Base-by-base conservation (phyloP, 2,797 vertebrate species). In the Brotula barbata region DNA sequence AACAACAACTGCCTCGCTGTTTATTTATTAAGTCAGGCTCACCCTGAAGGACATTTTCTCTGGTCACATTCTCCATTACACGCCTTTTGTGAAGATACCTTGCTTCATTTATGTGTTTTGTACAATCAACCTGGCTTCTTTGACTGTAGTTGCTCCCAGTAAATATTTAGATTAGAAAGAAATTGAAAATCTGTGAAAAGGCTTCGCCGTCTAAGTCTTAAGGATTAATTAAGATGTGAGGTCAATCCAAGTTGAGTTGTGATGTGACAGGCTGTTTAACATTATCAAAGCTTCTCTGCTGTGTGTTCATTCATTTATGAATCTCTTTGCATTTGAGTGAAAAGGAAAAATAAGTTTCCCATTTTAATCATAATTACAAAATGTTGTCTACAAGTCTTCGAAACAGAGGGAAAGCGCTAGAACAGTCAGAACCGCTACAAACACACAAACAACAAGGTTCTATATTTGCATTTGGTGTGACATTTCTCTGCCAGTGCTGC, bases 401-500 rank as follows among this genome's bases (percentile, higher is more conserved):
- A 77, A 85, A 84, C 77, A 82, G 81, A 85, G 78, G 54, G 67
- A 59, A 83, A 75, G 75, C 77, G 83, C 74, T 78, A 69, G 82
- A 89, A 89, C 78, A 83, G 75, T 75, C 71, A 77, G 83, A 85
- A 76, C 82, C 78, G 58, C 62, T 41, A 31, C 64, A 82, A 84
- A 85, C 69, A 70, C 66, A 68, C 54, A 71, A 81, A 83, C 78
- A 86, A 78, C 86, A 83, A 82, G 85, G 86, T 81, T 85, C 87
- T 88, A 89, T 80, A 89, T 88, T 87, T 88, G 85, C 74, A 87
- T 89, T 86, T 60, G 68, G 83, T 87, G 86, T 79, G 78, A 89
- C 69, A 82, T 84, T 81, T 83, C 75, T 82, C 73, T 75, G 78
- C 84, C 78, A 86, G 58, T 78, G 77, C 63, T 21, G 58, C 73